Base-by-base conservation (phyloP, 2,113 vertebrate species). In the Scophthalmus maximus region DNA sequence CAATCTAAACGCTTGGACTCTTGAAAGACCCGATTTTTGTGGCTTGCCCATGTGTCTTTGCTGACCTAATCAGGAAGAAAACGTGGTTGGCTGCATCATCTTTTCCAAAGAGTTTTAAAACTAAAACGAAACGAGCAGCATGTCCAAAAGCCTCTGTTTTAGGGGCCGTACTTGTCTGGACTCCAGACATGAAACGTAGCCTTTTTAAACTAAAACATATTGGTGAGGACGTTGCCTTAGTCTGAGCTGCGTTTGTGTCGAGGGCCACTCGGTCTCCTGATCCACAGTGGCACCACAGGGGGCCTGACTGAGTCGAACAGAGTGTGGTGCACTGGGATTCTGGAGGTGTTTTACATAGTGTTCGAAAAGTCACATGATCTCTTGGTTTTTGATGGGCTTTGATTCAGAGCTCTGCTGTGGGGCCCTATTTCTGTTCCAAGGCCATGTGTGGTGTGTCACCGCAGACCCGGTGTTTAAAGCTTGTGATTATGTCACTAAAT, bases 271-370 rank as follows among this genome's bases (percentile, higher is more conserved):
- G 23, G n/a, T 22, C n/a, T 23, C 20, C n/a, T 52, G 50, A 57
- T 62, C 22, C 32, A 38, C 11, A 29, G 17, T 34, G 34, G 42
- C n/a, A 26, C 5, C 26, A 32, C 22, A 44, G 14, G 10, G 29
- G 25, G 44, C 30, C 68, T 78, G 74, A 55, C 26, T n/a, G n/a
- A n/a, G 53, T 36, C 38, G 57, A 69, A 56, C 57, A 76, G 18
- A 66, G 47, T 68, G 30, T 29, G 61, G 76, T 81, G 73, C 63
- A 76, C 56, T 68, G 67, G 57, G 65, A 61, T 56, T 73, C 66
- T 82, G 57, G 64, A 61, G 53, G 60, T 17, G 46, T 59, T 76
- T 30, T 68, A 51, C 40, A 68, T 34, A 18, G 22, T 50, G 46
- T 78, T 59, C 71, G 18, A 56, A 20, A 57, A 32, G 68, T 50